These are phyloP conservation scores for Palythoa caribaeorum DNA, from an alignment of 92 coral and sea anemone genomes.

Conservation along the genomic window DNA sequence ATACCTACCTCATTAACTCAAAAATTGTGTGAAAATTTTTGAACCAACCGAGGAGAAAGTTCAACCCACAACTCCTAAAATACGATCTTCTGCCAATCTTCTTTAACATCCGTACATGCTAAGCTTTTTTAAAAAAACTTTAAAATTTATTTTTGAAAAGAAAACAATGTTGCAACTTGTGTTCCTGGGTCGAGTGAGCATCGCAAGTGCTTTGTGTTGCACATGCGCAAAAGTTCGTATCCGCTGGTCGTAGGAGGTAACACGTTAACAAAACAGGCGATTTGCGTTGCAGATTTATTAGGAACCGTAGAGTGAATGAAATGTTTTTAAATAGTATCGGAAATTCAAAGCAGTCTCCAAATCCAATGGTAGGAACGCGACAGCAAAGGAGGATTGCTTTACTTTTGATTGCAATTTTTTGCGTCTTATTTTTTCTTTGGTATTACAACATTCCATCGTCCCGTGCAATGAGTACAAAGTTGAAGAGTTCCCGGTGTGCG, in stretches of 20 bases:
- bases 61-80: background rate
- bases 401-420: background rate
- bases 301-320: background rate
- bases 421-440: slow-evolving; percentile 13
- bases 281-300: too few relatives aligned
- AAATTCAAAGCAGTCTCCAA: slow-evolving; percentile 12
- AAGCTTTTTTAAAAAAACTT: background rate
- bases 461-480: background rate
- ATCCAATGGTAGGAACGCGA: slow-evolving; percentile 31
- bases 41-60: background rate
- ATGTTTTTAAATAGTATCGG: background rate
- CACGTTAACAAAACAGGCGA: too few relatives aligned
- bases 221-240: background rate
- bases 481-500: background rate
- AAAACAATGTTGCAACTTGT: too few relatives aligned
- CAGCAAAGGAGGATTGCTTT: slow-evolving; percentile 9
- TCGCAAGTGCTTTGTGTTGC: background rate
- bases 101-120: background rate
- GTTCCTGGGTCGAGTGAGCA: background rate
- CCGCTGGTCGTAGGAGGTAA: background rate
- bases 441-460: slow-evolving; percentile 18
- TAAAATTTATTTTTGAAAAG: background rate
- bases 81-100: background rate
- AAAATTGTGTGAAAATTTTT: background rate
- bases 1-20: background rate